Evolutionary conservation across 2,113 vertebrate species (phyloP).

Genomic region (Plecturocebus donacophilus): DNA sequence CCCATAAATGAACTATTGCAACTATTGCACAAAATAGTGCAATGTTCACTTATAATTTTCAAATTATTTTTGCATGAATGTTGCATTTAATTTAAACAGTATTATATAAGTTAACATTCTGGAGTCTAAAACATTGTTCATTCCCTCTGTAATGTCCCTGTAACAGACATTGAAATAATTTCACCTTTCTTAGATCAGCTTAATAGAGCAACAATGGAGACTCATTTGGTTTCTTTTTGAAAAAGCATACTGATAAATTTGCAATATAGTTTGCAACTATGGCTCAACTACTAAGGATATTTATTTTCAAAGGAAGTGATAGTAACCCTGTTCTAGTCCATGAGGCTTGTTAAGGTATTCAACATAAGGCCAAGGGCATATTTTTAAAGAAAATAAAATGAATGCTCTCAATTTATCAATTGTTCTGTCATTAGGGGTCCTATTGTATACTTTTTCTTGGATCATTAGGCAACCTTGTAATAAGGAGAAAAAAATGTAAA

Average conservation of each 20-base stretch:
- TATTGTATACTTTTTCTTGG: conserved; percentile 57
- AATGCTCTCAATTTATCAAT: conserved; percentile 64
- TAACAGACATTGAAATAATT: conserved; percentile 49
- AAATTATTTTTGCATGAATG: conserved; percentile 21
- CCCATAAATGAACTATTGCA: background rate
- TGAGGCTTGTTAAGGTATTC: conserved; percentile 69
- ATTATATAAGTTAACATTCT: background rate
- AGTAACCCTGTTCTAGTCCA: conserved; percentile 76
- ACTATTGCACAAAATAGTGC: conserved; percentile 33
- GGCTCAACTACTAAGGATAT: conserved; percentile 68
- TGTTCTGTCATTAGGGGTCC: conserved; percentile 57
- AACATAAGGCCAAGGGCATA: conserved; percentile 55
- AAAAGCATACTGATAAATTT: conserved; percentile 54
- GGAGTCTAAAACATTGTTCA: background rate
- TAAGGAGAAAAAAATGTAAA: conserved; percentile 56
- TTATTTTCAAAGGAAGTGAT: conserved; percentile 78
- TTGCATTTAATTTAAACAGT: conserved; percentile 46
- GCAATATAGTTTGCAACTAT: conserved; percentile 64
- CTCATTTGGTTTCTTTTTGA: conserved; percentile 66
- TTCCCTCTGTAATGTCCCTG: conserved; percentile 5
- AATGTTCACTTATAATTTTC: background rate
- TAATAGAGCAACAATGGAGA: background rate
- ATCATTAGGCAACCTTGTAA: conserved; percentile 73
- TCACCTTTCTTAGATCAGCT: background rate
- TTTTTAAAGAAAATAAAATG: conserved; percentile 49